Conservation (phyloP, 2,113 vertebrate genomes). For the Sander vitreus region DNA sequence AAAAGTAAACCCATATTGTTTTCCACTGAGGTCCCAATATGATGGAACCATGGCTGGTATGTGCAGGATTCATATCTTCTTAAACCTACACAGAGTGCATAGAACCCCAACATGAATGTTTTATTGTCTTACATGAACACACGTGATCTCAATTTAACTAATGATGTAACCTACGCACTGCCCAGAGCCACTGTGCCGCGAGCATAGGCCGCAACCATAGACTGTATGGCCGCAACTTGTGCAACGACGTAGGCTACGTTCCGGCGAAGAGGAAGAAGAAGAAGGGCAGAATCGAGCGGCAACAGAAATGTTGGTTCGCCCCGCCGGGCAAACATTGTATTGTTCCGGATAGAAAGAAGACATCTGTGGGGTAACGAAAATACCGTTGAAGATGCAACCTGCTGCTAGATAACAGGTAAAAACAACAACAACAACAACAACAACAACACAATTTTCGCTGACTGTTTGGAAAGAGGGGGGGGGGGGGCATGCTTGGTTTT, state of each 20-base stretch:
- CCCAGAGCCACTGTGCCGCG: too few species aligned
- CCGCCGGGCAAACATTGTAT: not conserved
- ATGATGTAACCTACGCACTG: not conserved
- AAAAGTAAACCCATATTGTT: not conserved
- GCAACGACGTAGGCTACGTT: too few species aligned
- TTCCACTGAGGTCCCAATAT: not conserved
- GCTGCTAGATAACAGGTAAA: not conserved
- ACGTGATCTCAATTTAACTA: not conserved
- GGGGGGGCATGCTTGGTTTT: too few species aligned
- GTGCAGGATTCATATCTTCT: not conserved
- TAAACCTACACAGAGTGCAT: too few species aligned
- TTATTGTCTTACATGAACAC: too few species aligned
- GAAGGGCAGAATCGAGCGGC: not conserved
- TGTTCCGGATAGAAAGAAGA: not conserved
- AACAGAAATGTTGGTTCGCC: not conserved
- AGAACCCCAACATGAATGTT: too few species aligned
- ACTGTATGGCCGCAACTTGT: too few species aligned
- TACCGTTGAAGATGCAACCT: not conserved
- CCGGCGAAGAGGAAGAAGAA: not conserved
- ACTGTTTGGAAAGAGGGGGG: too few species aligned
- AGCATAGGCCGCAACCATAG: too few species aligned
- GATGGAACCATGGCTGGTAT: not conserved
- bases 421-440: not conserved
- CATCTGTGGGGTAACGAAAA: not conserved
- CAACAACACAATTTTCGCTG: too few species aligned